Evolutionary conservation across 2,888 invertebrate genomes (phyloP).

Genomic region (Melanargia galathea): DNA sequence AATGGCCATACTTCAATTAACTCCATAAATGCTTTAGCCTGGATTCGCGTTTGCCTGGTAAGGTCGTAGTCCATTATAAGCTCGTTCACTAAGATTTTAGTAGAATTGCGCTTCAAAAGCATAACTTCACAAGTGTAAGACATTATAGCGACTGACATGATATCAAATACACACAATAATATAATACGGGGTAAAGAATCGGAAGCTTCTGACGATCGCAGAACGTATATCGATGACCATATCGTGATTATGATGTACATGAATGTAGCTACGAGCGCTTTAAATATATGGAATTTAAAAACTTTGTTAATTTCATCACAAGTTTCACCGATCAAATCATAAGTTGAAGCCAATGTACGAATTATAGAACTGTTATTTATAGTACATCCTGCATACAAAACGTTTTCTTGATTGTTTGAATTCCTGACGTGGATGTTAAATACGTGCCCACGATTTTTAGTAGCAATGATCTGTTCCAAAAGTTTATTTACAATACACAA

Average conservation of each 20-base stretch:
- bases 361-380: conserved; percentile 51
- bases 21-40: conserved; percentile 67
- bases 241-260: conserved; percentile 57
- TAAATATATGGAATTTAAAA: conserved; percentile 63
- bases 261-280: conserved; percentile 59
- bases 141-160: conserved; percentile 41
- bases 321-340: conserved; percentile 55
- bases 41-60: conserved; percentile 55
- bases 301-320: conserved; percentile 54
- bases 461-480: conserved; percentile 46
- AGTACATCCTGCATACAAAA: conserved; percentile 45
- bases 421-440: conserved; percentile 29
- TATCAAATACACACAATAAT: conserved; percentile 44
- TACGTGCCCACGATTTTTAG: conserved; percentile 42
- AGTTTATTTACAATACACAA: conserved; percentile 54
- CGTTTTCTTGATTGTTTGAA: conserved; percentile 40
- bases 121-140: conserved; percentile 57
- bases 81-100: conserved; percentile 58
- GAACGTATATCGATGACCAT: conserved; percentile 57
- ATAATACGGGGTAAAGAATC: conserved; percentile 33
- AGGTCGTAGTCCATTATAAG: conserved; percentile 64
- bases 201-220: conserved; percentile 43
- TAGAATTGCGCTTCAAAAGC: conserved; percentile 50
- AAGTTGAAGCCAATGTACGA: conserved; percentile 54
- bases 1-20: conserved; percentile 61